Conservation (phyloP, 2,888 invertebrate species). For the Acrobeloides nanus region DNA sequence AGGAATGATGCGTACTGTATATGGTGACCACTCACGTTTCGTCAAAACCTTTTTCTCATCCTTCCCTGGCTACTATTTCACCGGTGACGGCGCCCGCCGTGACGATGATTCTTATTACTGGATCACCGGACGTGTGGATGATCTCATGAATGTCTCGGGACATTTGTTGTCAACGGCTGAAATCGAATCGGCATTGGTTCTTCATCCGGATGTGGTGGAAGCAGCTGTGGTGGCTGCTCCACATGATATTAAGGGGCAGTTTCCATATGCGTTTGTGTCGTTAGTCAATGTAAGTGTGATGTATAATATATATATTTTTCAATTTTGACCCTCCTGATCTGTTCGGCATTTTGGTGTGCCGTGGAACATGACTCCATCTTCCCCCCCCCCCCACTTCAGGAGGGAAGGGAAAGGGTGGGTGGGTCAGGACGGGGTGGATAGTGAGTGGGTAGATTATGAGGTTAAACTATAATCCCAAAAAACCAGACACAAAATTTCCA, state of each 20-base stretch:
- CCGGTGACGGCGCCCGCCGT: constrained; percentile 70
- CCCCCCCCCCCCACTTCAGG: too few species aligned
- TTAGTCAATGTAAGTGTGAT: constrained; percentile 65
- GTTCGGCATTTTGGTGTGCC: too few species aligned
- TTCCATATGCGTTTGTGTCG: constrained; percentile 90
- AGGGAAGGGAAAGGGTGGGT: too few species aligned
- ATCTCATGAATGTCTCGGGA: constrained; percentile 98
- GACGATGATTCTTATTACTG: constrained; percentile 82
- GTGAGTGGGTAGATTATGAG: too few species aligned
- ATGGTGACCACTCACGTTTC: constrained; percentile 76
- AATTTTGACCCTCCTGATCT: not conserved
- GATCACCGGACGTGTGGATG: constrained; percentile 67
- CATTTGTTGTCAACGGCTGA: constrained; percentile 95
- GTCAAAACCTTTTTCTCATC: constrained; percentile 86
- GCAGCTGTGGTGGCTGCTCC: constrained; percentile 91
- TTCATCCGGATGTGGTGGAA: constrained; percentile 68
- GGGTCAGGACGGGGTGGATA: too few species aligned
- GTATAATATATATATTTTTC: not conserved
- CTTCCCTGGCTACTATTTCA: constrained; percentile 93
- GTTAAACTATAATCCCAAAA: too few species aligned
- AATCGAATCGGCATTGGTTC: constrained; percentile 61
- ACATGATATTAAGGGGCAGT: constrained; percentile 89
- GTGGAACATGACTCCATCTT: too few species aligned
- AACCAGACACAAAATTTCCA: too few species aligned
- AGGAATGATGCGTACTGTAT: constrained; percentile 90